Conservation (phyloP, 2,888 invertebrate genomes). For the Aphrophora alni region DNA sequence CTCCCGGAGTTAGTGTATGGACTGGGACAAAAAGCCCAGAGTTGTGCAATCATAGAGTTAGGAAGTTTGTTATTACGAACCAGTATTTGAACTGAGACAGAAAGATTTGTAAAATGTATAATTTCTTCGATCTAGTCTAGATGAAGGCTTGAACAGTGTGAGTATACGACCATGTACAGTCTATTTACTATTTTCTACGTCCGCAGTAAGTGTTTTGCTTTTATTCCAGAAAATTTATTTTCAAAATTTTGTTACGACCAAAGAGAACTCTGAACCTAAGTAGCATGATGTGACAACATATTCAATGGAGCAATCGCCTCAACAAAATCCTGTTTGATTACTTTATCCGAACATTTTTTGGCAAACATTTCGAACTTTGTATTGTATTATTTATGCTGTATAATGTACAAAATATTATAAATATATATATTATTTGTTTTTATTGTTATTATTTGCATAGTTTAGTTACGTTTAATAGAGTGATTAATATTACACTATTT, state of each 20-base stretch:
- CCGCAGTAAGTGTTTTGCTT: not conserved
- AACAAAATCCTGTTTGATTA: not conserved
- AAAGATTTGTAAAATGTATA: not conserved
- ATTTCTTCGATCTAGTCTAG: not conserved
- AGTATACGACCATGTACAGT: constrained; percentile 5
- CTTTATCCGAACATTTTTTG: no score
- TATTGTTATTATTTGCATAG: constrained; percentile 5
- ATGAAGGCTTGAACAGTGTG: not conserved
- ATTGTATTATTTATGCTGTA: not conserved
- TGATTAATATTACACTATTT: not conserved
- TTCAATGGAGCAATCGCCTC: not conserved
- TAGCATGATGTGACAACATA: not conserved
- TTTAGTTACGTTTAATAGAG: constrained; percentile 5
- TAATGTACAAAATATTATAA: constrained; percentile 9
- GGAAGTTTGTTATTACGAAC: not conserved
- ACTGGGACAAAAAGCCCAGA: not conserved
- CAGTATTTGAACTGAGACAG: not conserved
- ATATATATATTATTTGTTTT: constrained; percentile 9
- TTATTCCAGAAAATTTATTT: not conserved
- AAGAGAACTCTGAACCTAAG: not conserved
- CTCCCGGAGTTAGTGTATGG: not conserved
- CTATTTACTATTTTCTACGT: not conserved
- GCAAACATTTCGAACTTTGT: not conserved
- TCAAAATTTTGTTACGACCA: not conserved
- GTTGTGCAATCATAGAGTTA: not conserved